Evolutionary conservation across 2,888 invertebrate genomes (phyloP), one percentile per base, ranked within the genome.

Genomic region (Volucella inflata): DNA sequence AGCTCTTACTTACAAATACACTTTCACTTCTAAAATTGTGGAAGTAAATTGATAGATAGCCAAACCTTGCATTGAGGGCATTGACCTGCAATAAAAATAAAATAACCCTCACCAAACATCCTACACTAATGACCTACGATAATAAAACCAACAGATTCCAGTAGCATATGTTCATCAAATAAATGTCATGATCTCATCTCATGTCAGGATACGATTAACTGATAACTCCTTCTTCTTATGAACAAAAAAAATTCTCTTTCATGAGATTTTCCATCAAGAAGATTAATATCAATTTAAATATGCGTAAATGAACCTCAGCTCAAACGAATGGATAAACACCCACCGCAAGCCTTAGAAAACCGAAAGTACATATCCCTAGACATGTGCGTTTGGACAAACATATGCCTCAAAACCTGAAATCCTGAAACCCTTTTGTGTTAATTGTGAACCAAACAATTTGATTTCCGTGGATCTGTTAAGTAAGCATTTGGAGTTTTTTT

Each of bases 231-330:
- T 30, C 6, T 30, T 30, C 6, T 4, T 30, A 30, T 6, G 30
- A 30, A 30, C n/a, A 74, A 57, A 42, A 48, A 84, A 67, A 85
- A 72, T 76, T 72, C 67, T 42, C 76, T 81, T 81, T 85, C 76
- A 67, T 14, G 14, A 9, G 60, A 71, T 67, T 72, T 46, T 60
- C 71, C 75, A 30, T 59, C 71, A 48, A 1, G 50, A 64, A 81
- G 85, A 85, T 85, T 85, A 76, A 85, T 85, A 85, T 85, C 85
- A 72, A 68, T 68, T 81, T 81, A 68, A 85, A 81, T 77, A 85
- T 81, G 72, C 85, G 72, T 77, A 81, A 81, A 85, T 72, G 72
- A 85, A 81, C 71, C 80, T 60, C 71, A 64, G 67, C 71, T 21
- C n/a, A 53, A n/a, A 30, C 1, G 30, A 17, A 55, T 36, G 38